Evolutionary conservation across 2,888 invertebrate species (phyloP).

Genomic region (Drosophila monieri): DNA sequence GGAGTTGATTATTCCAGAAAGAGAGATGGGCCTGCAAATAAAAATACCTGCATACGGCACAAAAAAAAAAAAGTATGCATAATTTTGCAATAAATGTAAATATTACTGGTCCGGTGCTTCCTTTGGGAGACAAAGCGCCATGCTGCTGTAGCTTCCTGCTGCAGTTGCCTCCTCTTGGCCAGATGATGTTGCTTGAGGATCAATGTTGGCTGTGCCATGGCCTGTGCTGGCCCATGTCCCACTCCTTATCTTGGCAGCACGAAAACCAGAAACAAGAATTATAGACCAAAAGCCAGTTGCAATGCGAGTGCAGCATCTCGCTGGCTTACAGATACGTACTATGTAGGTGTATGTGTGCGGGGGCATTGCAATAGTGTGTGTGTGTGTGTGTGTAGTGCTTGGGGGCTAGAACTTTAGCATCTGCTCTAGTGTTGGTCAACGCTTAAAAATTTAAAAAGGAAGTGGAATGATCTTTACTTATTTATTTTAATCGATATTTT

Average conservation of each 20-base stretch:
- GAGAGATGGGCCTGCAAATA: conserved; percentile 43
- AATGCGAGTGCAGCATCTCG: conserved; percentile 38
- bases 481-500: background rate
- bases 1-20: conserved; percentile 25
- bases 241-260: conserved; percentile 71
- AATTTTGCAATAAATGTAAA: conserved; percentile 65
- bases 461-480: background rate
- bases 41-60: conserved; percentile 24
- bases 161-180: conserved; percentile 50
- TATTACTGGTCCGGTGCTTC: conserved; percentile 61
- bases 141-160: conserved; percentile 20
- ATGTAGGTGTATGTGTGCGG: conserved; percentile 26
- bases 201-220: conserved; percentile 17
- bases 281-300: conserved; percentile 78
- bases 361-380: conserved; percentile 20
- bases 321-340: conserved; percentile 9
- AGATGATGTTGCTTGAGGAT: conserved; percentile 19
- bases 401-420: conserved; percentile 63
- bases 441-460: conserved; percentile 15
- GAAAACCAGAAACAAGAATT: conserved; percentile 77
- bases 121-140: conserved; percentile 73
- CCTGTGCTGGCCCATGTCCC: conserved; percentile 46
- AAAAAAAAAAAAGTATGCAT: conserved; percentile 55
- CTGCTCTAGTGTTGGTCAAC: conserved; percentile 62
- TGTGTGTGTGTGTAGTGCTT: conserved; percentile 33